Evolutionary conservation across 2,888 invertebrate genomes (phyloP), one percentile per base, ranked within the genome.

Genomic region (Stomorhina lunata): DNA sequence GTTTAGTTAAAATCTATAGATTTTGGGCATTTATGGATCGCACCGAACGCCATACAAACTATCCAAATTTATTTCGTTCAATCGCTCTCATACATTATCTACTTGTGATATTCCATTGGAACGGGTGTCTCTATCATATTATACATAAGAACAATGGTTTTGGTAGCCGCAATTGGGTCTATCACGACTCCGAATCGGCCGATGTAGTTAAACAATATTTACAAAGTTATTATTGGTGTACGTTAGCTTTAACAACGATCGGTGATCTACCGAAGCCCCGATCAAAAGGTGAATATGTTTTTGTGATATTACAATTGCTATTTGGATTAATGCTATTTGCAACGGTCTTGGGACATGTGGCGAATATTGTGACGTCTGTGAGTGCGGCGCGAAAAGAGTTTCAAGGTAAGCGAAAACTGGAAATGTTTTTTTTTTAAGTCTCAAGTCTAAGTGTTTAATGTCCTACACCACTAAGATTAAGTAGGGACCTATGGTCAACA

Each of bases 1-100:
- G 99, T 84, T 94, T 99, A 89, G 98, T 98, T 87, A 99, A 99
- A 92, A 98, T 99, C 90, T 99, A 99, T 92, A 94, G 98, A 87
- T 99, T 98, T 92, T 99, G 98, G 98, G 96, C 97, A 88, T 99
- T 99, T 92, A 96, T 99, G 95, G 99, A 99, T 92, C 94, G 98
- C 87, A 99, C 98, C 77, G 99, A 99, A 92, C 94, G 99, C 85
- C 99, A 99, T 91, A 99, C 99, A 87, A 99, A 99, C 93, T 99
- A 98, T 93, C 99, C 99, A 85, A 99, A 99, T 93, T 94, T 98
- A 89, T 98, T 98, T 93, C 95, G 96, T 90, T 96, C 97, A 88
- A 95, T 96, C 88, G 96, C 96, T 92, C 94, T 97, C 92, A 96
- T 97, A 92, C 98, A 98, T 93, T 98, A 98, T 93, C 94, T 98